Evolutionary conservation across 2,797 vertebrate genomes (phyloP).

Genomic region (Pristis pectinata): DNA sequence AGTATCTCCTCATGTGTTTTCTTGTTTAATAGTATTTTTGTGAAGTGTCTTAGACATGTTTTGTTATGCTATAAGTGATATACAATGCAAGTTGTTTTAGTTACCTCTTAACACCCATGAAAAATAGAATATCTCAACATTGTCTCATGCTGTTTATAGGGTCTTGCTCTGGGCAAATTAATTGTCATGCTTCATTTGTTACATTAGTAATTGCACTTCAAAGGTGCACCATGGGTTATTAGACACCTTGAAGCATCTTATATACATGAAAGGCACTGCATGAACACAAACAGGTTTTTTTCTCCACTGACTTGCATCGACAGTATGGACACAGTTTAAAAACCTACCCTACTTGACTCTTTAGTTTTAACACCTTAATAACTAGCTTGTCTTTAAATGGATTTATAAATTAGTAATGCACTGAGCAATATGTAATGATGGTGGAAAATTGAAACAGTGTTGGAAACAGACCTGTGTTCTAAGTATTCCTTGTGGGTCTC

Average conservation of each 20-base stretch:
- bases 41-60: too few relatives aligned
- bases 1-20: too few relatives aligned
- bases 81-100: too few relatives aligned
- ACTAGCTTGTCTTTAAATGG: not conserved
- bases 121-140: not conserved
- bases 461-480: not conserved
- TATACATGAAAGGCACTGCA: not conserved
- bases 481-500: too few relatives aligned
- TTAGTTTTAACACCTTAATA: not conserved
- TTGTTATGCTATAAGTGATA: too few relatives aligned
- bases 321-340: not conserved
- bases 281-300: not conserved
- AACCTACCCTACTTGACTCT: not conserved
- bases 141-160: not conserved
- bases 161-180: not conserved
- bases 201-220: not conserved
- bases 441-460: not conserved
- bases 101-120: not conserved
- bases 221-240: not conserved
- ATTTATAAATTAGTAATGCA: not conserved
- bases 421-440: not conserved
- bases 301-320: not conserved
- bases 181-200: not conserved
- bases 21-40: too few relatives aligned
- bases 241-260: not conserved